phyloP scores from a whole-genome alignment of 2,888 invertebrate genomes.

The Autographa gamma region DNA sequence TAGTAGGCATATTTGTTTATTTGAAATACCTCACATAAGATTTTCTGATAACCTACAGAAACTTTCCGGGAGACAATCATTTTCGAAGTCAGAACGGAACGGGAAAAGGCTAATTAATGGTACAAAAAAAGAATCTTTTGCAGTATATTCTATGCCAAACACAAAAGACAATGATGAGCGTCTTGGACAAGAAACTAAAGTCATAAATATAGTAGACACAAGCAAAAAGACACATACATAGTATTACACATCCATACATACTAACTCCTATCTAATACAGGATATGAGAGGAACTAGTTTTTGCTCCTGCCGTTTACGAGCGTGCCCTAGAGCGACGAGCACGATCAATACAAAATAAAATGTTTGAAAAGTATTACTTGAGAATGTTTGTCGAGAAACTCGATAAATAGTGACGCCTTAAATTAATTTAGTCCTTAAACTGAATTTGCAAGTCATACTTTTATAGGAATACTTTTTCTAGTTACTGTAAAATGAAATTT shows the following conservation, averaged over 20 bases:
- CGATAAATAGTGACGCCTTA: too few relatives aligned
- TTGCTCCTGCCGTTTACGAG: not conserved
- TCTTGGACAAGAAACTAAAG: not conserved
- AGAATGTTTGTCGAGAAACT: too few relatives aligned
- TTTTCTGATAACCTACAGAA: too few relatives aligned
- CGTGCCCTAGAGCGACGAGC: not conserved
- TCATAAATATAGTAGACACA: not conserved
- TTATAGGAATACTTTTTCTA: too few relatives aligned
- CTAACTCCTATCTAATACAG: not conserved
- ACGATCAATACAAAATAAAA: too few relatives aligned
- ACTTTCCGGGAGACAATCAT: too few relatives aligned
- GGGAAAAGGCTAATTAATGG: not conserved
- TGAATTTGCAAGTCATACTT: too few relatives aligned
- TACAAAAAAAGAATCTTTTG: not conserved
- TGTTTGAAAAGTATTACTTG: too few relatives aligned
- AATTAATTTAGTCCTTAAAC: too few relatives aligned
- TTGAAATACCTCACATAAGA: not conserved
- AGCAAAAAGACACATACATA: not conserved
- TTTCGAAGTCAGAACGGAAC: not conserved
- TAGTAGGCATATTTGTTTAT: not conserved
- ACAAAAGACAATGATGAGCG: not conserved
- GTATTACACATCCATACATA: not conserved
- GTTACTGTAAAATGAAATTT: too few relatives aligned
- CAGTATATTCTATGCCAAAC: not conserved
- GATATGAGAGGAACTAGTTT: slow-evolving; percentile 7